Evolutionary conservation across 2,797 vertebrate genomes (phyloP).

Genomic region (Leucoraja ocellata): DNA sequence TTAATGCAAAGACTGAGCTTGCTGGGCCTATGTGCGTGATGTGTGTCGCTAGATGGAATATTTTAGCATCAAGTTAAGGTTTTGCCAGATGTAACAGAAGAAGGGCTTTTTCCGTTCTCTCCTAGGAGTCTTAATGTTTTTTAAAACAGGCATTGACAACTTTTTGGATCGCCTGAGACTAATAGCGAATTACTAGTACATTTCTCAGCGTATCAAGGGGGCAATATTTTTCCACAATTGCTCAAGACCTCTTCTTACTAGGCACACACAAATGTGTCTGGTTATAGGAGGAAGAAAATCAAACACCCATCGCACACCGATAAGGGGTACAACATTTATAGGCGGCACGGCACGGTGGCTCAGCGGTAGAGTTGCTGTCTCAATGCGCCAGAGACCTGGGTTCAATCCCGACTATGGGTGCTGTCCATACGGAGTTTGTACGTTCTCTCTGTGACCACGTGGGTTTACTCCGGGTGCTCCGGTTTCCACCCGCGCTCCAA

Average conservation of each 20-base stretch:
- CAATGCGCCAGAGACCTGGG: too few relatives aligned
- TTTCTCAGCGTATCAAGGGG: not conserved
- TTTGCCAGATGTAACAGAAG: not conserved
- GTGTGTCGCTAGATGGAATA: not conserved
- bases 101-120: not conserved
- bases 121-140: not conserved
- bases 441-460: too few relatives aligned
- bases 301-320: not conserved
- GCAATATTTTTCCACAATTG: not conserved
- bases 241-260: not conserved
- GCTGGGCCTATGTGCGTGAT: not conserved
- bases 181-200: not conserved
- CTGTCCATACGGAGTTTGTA: too few relatives aligned
- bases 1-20: not conserved
- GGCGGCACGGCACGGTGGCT: too few relatives aligned
- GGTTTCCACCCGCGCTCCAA: too few relatives aligned
- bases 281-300: not conserved
- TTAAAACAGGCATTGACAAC: not conserved
- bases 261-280: not conserved
- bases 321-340: too few relatives aligned
- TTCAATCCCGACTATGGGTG: too few relatives aligned
- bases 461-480: too few relatives aligned
- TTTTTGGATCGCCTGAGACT: not conserved
- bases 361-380: too few relatives aligned
- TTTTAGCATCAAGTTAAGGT: not conserved